Base-by-base conservation (phyloP, 2,113 vertebrate genomes). In the Oxyura jamaicensis region DNA sequence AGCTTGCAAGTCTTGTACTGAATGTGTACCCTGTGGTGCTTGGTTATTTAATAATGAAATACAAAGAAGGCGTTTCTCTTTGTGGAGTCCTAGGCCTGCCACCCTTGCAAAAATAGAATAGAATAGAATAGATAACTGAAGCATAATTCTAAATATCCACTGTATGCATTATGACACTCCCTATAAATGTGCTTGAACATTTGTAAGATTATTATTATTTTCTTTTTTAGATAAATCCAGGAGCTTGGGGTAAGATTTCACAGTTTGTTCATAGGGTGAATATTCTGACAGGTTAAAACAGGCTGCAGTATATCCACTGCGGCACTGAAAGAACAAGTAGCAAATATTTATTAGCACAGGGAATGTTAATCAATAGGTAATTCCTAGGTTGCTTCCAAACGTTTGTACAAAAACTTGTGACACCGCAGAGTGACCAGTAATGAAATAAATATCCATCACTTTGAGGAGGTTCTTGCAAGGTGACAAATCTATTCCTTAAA, bases 401-500 rank as follows among this genome's bases (percentile, higher is more conserved):
- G 26, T 48, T 84, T 68, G 8, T 72, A 53, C 46, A 78, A 75
- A 86, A 46, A 29, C 1, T 0, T 84, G 1, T 22, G 56, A 52
- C 42, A 60, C 35, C 16, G 44, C 21, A 44, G 55, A 63, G 65
- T 86, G 81, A 89, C 76, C 86, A 39, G 4, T 59, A 84, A 60
- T 2, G 2, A 91, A 74, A 91, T 42, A 76, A 95, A 65, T 22
- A 63, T 71, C 63, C 19, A 7, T 79, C 41, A 52, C 46, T 74
- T 8, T 3, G 6, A 83, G 41, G 52, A 83, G 42, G 29, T 52
- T 90, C 31, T 91, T 90, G 78, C 59, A 74, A 71, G 25, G 36
- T 93, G 68, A 80, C 80, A 88, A 29, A 82, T 85, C 56, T 86
- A 39, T 88, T 83, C 48, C 74, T 90, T 62, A 62, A 76, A 94